Base-by-base conservation (phyloP, 2,888 invertebrate genomes). In the Nemotelus pantherinus region DNA sequence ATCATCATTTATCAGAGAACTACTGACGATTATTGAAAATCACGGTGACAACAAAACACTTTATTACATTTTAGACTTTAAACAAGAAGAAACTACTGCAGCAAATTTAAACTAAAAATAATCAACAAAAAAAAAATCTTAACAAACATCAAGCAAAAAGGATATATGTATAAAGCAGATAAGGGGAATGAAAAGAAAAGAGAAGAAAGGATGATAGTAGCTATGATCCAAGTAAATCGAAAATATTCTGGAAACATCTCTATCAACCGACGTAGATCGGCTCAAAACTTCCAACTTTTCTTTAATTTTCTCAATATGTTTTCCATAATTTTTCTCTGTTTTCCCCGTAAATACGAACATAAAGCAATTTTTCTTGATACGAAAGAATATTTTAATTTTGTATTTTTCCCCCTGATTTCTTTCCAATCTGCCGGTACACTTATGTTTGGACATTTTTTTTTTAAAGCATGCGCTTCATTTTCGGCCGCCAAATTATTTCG, bases 11-110 rank as follows among this genome's bases (percentile, higher is more conserved):
- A 67, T 77, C 78, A 44, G 79, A 79, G 79, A 80, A 76, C 76
- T 81, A 81, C 81, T 81, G 81, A 81, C 81, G 81, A 80, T 81
- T 81, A 79, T 80, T 80, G 78, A 79, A 80, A 78, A 78, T 76
- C 77, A 70, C 68, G 70, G 71, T 77, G 74, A 68, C 57, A 47
- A 45, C 57, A 70, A 70, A 50, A 41, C 47, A 74, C 48, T 63
- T 74, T 60, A 74, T 74, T 74, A 57, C 48, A 74, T 47, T 74
- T 74, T 74, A 74, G 74, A 74, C 43, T 65, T 60, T 65, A 65
- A 65, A 5, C 7, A 64, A 39, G 45, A 65, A 44, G 3, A 65
- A 65, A 45, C 10, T 25, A 65, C 7, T 45, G 9, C 10, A 65
- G 10, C n/a, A 47, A 45, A 43, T 25, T 45, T n/a, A 65, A 45